A percentile compares a stretch with the other conserved stretches of the same genome.
Conservation (phyloP, 2,888 invertebrate genomes). For the Chouioia cunea region DNA sequence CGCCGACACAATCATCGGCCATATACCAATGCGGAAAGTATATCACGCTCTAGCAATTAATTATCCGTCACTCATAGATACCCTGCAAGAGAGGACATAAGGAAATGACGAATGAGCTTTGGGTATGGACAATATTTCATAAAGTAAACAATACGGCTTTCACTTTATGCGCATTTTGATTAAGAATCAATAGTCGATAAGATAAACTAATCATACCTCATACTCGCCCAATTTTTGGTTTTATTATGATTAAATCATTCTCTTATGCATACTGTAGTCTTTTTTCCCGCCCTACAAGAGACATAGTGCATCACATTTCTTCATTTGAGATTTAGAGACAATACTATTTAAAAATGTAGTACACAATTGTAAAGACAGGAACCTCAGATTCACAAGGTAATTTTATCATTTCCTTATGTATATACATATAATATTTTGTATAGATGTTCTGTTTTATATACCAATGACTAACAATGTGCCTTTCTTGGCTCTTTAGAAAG, state of each 20-base stretch:
- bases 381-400: too few relatives aligned
- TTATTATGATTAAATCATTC: too few relatives aligned
- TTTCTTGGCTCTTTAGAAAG: too few relatives aligned
- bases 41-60: conserved; percentile 16
- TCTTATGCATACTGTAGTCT: too few relatives aligned
- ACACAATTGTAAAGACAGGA: too few relatives aligned
- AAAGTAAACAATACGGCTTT: conserved; percentile 35
- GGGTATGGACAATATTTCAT: conserved; percentile 3
- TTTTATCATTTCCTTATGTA: too few relatives aligned
- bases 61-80: conserved; percentile 10
- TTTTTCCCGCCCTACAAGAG: too few relatives aligned
- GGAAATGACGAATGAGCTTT: conserved; percentile 27
- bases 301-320: neutral
- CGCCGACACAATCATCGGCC: conserved; percentile 39
- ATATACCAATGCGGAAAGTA: conserved; percentile 12
- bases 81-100: neutral
- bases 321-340: neutral
- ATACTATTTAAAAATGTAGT: too few relatives aligned
- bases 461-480: too few relatives aligned
- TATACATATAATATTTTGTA: too few relatives aligned
- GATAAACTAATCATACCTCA: conserved; percentile 5
- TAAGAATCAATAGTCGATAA: conserved; percentile 41
- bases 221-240: neutral
- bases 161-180: conserved; percentile 41
- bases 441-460: too few relatives aligned